Evolutionary conservation across 2,113 vertebrate genomes (phyloP).

Genomic region (Grallaria varia): DNA sequence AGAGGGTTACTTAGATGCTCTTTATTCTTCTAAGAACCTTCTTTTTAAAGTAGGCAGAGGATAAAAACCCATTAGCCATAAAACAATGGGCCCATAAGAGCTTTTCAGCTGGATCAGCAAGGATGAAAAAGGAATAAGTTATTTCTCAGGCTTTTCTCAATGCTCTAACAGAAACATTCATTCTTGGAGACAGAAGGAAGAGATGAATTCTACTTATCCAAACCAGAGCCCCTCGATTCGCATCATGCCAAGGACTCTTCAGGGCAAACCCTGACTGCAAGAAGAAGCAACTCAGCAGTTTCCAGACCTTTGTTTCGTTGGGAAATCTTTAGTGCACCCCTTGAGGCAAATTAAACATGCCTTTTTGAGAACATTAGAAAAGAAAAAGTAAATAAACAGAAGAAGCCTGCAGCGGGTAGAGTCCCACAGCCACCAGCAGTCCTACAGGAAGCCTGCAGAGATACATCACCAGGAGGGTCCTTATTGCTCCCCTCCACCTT

Average conservation of each 20-base stretch:
- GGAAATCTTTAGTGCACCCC: not conserved
- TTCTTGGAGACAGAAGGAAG: not conserved
- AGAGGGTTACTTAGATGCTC: rapidly evolving
- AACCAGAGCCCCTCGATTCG: not conserved
- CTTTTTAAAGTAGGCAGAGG: not conserved
- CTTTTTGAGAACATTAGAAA: not conserved
- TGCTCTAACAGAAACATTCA: not conserved
- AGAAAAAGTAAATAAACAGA: not conserved
- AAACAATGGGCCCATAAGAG: rapidly evolving
- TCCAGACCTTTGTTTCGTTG: not conserved
- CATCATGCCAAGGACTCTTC: not conserved
- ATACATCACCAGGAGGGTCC: not conserved
- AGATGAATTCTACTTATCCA: not conserved
- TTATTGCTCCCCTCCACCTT: too few species aligned
- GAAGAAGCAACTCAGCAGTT: not conserved
- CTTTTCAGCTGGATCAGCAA: not conserved
- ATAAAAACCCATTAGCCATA: not conserved
- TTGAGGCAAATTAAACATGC: not conserved
- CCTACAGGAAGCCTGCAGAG: not conserved
- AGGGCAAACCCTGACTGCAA: not conserved
- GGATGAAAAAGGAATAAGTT: not conserved
- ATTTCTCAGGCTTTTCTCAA: not conserved
- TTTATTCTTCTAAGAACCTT: not conserved
- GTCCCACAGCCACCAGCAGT: rapidly evolving
- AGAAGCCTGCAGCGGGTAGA: rapidly evolving